Base-by-base conservation (phyloP, 2,797 vertebrate genomes). In the Sebastes elongatus region DNA sequence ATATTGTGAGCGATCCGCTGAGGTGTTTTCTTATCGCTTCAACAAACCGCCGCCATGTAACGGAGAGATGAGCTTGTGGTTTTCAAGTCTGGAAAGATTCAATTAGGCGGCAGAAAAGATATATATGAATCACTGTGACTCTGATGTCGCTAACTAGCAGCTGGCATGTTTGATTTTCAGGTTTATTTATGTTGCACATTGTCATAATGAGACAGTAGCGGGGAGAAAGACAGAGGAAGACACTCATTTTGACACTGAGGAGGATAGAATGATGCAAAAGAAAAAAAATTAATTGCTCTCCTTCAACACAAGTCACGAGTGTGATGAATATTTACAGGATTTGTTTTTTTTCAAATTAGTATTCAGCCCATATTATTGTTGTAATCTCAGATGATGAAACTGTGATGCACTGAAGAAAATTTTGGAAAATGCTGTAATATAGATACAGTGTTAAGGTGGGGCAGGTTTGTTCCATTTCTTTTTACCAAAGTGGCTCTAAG, bases 121-220 rank as follows among this genome's bases (percentile, higher is more conserved):
- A 70, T 74, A 5, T 27, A 76, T 53, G 46, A 66, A 27, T 67
- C 32, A 42, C 33, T n/a, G 16, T 33, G 49, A 66, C 57, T 68
- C 49, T 60, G 64, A 35, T 75, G 66, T 55, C 53, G 38, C 18
- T 52, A 68, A 59, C 83, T 55, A 71, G 46, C 22, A 53, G 32
- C 33, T 61, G 52, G 4, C 0, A 13, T 42, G 63, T 77, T 68
- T 79, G 38, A 10, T 60, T 67, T 78, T 49, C n/a, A 35, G 33
- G 13, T 71, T 76, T 66, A 59, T 78, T 67, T 38, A 35, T 63
- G 35, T 13, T 49, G 16, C 7, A 5, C 3, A 4, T 42, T 6
- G 11, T 60, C 20, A 16, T 32, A 42, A 49, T 16, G 22, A 69
- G 16, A 25, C 18, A n/a, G 30, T 7, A 27, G 73, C 10, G 2